phyloP scores from a whole-genome alignment of 2,888 invertebrate species.

The Sclerodermus sp. region DNA sequence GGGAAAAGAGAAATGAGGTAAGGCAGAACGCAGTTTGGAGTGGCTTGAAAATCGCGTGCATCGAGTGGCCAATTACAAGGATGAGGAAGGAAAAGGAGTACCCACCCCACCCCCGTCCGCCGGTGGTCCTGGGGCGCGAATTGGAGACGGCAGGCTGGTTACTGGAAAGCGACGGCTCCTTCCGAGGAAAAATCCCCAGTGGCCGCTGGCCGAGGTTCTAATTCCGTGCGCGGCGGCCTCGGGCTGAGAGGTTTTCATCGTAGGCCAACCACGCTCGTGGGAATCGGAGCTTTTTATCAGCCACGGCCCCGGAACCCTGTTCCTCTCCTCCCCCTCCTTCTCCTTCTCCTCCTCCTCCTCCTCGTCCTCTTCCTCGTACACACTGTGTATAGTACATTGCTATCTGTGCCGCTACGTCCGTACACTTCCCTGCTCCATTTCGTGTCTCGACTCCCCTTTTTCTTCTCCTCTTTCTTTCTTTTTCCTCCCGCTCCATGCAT shows the following conservation, averaged over 20 bases:
- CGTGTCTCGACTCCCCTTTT: not conserved
- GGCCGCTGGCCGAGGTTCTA: constrained; percentile 28
- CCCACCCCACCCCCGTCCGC: no score
- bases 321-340: not conserved
- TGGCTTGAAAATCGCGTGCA: no score
- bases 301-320: constrained; percentile 16
- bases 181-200: constrained; percentile 27
- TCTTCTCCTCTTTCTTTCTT: not conserved
- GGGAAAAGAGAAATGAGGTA: no score
- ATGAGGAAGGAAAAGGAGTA: no score
- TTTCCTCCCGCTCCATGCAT: constrained; percentile 8
- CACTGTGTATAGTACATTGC: not conserved
- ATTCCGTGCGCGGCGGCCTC: constrained; percentile 25
- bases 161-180: constrained; percentile 18
- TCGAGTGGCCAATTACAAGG: no score
- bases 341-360: not conserved
- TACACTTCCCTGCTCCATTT: not conserved
- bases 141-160: no score
- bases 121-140: no score
- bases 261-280: constrained; percentile 38
- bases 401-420: not conserved
- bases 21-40: no score
- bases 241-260: constrained; percentile 37
- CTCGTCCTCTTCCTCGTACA: not conserved
- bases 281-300: constrained; percentile 43